These are phyloP conservation scores for Triplophysa siluroides DNA, from an alignment of 2,113 vertebrate genomes.

Conservation along the genomic window DNA sequence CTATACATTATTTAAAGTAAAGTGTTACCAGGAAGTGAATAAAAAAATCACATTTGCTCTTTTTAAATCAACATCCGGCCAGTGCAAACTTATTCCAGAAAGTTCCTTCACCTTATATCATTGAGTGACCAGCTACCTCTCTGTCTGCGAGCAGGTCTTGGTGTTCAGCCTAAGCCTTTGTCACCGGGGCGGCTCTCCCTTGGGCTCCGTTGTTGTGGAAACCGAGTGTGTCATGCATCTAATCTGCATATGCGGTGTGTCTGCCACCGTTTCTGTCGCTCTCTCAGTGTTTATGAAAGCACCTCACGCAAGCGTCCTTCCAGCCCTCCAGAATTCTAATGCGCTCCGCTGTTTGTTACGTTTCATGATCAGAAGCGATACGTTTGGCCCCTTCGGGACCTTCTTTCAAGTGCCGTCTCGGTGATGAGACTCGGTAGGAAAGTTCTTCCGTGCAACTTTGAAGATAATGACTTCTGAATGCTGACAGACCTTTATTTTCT, in stretches of 20 bases:
- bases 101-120: constrained; percentile 12
- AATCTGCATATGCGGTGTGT: constrained; percentile 48
- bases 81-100: background rate
- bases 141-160: constrained; percentile 28
- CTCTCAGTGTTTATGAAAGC: constrained; percentile 23
- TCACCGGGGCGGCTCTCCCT: constrained; percentile 38
- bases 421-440: constrained; percentile 30
- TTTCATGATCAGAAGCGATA: constrained; percentile 53
- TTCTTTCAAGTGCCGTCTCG: constrained; percentile 35
- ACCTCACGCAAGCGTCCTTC: constrained; percentile 32
- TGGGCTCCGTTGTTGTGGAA: constrained; percentile 34
- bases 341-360: constrained; percentile 32
- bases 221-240: constrained; percentile 39
- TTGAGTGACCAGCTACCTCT: background rate
- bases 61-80: background rate
- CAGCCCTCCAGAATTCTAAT: constrained; percentile 30
- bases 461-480: constrained; percentile 40
- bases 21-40: background rate
- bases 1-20: background rate
- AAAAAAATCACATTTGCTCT: background rate
- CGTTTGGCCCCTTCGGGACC: constrained; percentile 39
- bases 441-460: constrained; percentile 24
- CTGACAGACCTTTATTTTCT: constrained; percentile 12
- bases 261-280: constrained; percentile 37
- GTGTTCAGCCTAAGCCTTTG: constrained; percentile 20